Conservation (phyloP, 2,888 invertebrate genomes). For the Thymelicus acteon region DNA sequence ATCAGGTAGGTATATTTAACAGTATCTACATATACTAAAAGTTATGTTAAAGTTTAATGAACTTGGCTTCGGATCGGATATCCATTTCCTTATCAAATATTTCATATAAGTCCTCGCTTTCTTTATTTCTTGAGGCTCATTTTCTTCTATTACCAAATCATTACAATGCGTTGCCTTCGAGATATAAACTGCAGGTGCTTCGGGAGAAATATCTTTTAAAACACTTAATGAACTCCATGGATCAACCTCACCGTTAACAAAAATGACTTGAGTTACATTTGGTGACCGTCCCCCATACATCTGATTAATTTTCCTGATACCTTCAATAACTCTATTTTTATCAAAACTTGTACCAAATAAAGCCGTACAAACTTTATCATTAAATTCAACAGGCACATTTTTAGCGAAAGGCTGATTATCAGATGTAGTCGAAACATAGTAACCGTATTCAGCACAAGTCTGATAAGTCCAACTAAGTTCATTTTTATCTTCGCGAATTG, state of each 20-base stretch:
- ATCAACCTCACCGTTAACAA: slow-evolving; percentile 85
- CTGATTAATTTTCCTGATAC: slow-evolving; percentile 61
- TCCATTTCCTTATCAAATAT: slow-evolving; percentile 70
- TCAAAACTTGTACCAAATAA: slow-evolving; percentile 60
- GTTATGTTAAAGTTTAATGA: no score
- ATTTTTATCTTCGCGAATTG: slow-evolving; percentile 49
- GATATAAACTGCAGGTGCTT: slow-evolving; percentile 68
- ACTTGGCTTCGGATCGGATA: slow-evolving; percentile 43
- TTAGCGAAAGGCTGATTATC: slow-evolving; percentile 84
- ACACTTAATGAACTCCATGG: slow-evolving; percentile 85
- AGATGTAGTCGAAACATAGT: slow-evolving; percentile 87
- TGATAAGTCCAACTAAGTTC: slow-evolving; percentile 87
- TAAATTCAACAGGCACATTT: slow-evolving; percentile 71
- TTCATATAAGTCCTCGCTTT: slow-evolving; percentile 64
- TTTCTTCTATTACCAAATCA: slow-evolving; percentile 60
- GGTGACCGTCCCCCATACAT: slow-evolving; percentile 77
- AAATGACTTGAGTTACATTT: slow-evolving; percentile 82
- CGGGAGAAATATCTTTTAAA: slow-evolving; percentile 68
- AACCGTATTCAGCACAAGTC: slow-evolving; percentile 91
- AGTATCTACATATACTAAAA: no score
- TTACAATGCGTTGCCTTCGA: slow-evolving; percentile 65
- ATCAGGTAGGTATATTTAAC: no score
- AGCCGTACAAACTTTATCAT: slow-evolving; percentile 66
- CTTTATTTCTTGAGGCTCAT: slow-evolving; percentile 63
- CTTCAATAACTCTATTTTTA: background rate